Evolutionary conservation across 2,888 invertebrate genomes (phyloP).

Genomic region (Nomada lathburiana): DNA sequence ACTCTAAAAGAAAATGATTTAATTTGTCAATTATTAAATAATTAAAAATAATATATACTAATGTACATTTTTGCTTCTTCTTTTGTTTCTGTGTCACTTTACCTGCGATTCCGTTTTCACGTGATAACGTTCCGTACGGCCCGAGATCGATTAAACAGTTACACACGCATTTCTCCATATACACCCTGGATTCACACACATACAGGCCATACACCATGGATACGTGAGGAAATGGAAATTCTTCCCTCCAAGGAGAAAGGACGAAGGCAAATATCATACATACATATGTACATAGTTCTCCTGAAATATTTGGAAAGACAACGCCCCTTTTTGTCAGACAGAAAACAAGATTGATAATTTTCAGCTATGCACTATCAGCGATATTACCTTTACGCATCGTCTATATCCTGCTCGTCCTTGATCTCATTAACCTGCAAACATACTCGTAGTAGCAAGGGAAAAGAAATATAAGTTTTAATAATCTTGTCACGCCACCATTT

Average conservation of each 20-base stretch:
- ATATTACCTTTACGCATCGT: not conserved
- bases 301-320: constrained; percentile 35
- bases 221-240: constrained; percentile 8
- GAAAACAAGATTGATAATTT: not conserved
- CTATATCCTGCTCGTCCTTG: constrained; percentile 27
- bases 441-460: not conserved
- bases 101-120: constrained; percentile 49
- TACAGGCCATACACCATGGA: not conserved
- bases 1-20: no score
- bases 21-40: no score
- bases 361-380: not conserved
- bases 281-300: not conserved
- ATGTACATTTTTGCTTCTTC: not conserved
- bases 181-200: constrained; percentile 2
- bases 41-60: no score
- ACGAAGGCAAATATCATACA: not conserved
- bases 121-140: constrained; percentile 60
- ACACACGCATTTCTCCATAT: constrained; percentile 4
- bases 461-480: constrained; percentile 12
- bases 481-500: constrained; percentile 21
- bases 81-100: constrained; percentile 9
- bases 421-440: constrained; percentile 43
- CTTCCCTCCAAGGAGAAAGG: not conserved
- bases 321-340: constrained; percentile 38
- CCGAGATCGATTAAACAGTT: constrained; percentile 64